Evolutionary conservation across 1,140 invertebrate genomes (phyloP).

Genomic region (Danaus melanippus): DNA sequence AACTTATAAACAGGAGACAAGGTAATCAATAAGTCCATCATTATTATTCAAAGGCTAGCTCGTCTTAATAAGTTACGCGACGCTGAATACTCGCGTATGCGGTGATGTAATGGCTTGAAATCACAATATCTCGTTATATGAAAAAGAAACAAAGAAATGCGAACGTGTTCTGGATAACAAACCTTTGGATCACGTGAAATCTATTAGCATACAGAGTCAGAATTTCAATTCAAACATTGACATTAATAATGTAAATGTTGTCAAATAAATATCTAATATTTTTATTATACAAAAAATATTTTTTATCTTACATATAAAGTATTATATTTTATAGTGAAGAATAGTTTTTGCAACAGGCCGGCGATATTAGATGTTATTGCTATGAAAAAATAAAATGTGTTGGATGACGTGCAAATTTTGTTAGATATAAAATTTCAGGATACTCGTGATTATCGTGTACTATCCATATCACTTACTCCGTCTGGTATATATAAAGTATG

Average conservation of each 20-base stretch:
- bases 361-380: no score
- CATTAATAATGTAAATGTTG: not conserved
- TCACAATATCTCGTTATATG: constrained; percentile 71
- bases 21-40: constrained; percentile 23
- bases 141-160: constrained; percentile 62
- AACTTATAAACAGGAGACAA: constrained; percentile 4
- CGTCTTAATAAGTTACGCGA: constrained; percentile 58
- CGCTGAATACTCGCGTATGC: constrained; percentile 61
- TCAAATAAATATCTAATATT: no score
- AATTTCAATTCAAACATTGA: constrained; percentile 12
- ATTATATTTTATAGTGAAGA: no score
- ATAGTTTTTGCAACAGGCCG: no score
- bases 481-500: no score
- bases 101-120: constrained; percentile 62
- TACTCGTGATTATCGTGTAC: no score
- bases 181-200: constrained; percentile 23
- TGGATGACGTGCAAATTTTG: no score
- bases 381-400: no score
- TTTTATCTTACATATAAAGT: no score
- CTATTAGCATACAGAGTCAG: constrained; percentile 17
- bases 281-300: no score
- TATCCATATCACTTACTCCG: no score
- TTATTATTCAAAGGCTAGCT: constrained; percentile 52
- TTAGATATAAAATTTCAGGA: no score
- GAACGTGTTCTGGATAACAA: constrained; percentile 54